These are phyloP conservation scores for Sarcophaga caerulescens DNA, from an alignment of 2,888 invertebrate species.

Conservation along the genomic window DNA sequence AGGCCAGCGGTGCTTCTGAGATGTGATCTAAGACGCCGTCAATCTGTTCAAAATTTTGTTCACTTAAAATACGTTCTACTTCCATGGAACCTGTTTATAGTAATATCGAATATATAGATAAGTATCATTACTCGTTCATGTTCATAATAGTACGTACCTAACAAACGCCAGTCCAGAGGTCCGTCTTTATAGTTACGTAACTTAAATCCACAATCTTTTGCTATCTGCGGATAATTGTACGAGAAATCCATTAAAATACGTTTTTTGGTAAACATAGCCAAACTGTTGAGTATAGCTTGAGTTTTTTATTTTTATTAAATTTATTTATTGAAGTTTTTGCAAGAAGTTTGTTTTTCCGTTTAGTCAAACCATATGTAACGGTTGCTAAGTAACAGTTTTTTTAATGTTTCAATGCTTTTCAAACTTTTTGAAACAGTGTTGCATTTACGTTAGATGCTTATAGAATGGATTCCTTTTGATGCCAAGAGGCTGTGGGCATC, in stretches of 20 bases:
- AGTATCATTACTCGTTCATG: not conserved
- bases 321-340: not conserved
- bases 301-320: not conserved
- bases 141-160: conserved; percentile 73
- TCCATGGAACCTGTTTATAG: conserved; percentile 77
- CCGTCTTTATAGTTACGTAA: conserved; percentile 77
- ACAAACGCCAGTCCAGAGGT: conserved; percentile 78
- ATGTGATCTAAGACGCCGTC: conserved; percentile 77
- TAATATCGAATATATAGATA: not conserved
- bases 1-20: conserved; percentile 78
- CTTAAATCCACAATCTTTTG: conserved; percentile 79
- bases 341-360: not conserved
- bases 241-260: conserved; percentile 62
- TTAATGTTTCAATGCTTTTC: not conserved
- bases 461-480: too few relatives aligned
- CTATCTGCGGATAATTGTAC: conserved; percentile 78
- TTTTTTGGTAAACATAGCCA: not conserved
- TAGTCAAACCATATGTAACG: not conserved
- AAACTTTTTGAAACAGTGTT: conserved; percentile 7
- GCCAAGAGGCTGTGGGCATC: conserved; percentile 8
- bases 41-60: conserved; percentile 78
- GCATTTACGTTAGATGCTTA: not conserved
- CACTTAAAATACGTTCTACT: conserved; percentile 76
- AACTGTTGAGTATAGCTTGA: not conserved
- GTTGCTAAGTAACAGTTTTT: conserved; percentile 70